Conservation (phyloP, 2,888 invertebrate species). For the Poecilobothrus nobilitatus region DNA sequence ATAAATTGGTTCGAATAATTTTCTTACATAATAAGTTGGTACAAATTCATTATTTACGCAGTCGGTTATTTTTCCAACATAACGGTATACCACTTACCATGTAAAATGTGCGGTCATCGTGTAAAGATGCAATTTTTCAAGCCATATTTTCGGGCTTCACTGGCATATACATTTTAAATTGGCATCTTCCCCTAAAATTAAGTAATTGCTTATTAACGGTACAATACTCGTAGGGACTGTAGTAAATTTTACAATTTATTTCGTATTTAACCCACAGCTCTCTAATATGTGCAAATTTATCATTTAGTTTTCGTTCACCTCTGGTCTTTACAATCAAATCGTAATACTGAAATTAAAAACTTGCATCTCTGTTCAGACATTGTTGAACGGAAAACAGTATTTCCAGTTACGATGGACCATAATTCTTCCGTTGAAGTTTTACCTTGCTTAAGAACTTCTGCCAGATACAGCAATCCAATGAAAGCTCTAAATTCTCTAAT, state of each 20-base stretch:
- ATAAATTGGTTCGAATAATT: background rate
- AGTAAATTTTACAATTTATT: background rate
- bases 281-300: background rate
- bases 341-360: background rate
- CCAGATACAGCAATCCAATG: background rate
- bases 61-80: too few relatives aligned
- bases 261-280: too few relatives aligned
- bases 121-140: too few relatives aligned
- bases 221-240: conserved; percentile 12
- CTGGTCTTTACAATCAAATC: conserved; percentile 10
- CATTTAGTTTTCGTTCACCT: background rate
- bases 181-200: conserved; percentile 14
- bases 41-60: conserved; percentile 27
- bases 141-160: conserved; percentile 18
- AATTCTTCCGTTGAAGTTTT: too few relatives aligned
- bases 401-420: too few relatives aligned
- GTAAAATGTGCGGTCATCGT: too few relatives aligned
- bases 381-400: background rate
- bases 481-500: background rate
- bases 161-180: conserved; percentile 17
- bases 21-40: background rate
- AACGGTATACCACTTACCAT: too few relatives aligned
- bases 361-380: too few relatives aligned
- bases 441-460: background rate
- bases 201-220: conserved; percentile 16